Conservation (phyloP, 2,797 vertebrate genomes). For the Apodemus agrarius region DNA sequence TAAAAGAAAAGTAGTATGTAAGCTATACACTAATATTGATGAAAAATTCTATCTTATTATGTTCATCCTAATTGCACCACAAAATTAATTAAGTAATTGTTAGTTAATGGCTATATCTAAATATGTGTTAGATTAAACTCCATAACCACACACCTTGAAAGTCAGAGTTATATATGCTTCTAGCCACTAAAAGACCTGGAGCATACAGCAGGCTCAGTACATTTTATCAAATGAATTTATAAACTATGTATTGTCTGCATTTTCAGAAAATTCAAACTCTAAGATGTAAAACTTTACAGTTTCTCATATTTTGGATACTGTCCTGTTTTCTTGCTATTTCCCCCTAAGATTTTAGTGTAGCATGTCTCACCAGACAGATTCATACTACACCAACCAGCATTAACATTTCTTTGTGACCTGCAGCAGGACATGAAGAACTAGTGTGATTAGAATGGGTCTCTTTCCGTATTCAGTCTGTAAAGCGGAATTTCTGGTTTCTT, state of each 20-base stretch:
- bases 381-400: slow-evolving; percentile 96
- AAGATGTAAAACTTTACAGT: neutral
- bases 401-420: slow-evolving; percentile 96
- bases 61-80: neutral
- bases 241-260: neutral
- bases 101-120: neutral
- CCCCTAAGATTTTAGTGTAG: neutral
- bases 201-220: neutral
- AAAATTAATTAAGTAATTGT: slow-evolving; percentile 1
- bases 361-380: slow-evolving; percentile 68
- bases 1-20: neutral
- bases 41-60: neutral
- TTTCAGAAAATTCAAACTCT: slow-evolving; percentile 48
- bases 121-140: neutral
- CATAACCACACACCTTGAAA: neutral
- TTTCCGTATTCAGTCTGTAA: slow-evolving; percentile 96
- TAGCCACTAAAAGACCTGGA: neutral
- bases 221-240: slow-evolving; percentile 28
- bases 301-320: neutral
- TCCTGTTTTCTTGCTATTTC: neutral
- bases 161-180: neutral
- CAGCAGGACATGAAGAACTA: slow-evolving; percentile 87
- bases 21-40: neutral
- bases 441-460: slow-evolving; percentile 92
- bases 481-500: slow-evolving; percentile 32